Evolutionary conservation across 2,113 vertebrate species (phyloP), one percentile per base, ranked within the genome.

Genomic region (Ceyx melanurus): DNA sequence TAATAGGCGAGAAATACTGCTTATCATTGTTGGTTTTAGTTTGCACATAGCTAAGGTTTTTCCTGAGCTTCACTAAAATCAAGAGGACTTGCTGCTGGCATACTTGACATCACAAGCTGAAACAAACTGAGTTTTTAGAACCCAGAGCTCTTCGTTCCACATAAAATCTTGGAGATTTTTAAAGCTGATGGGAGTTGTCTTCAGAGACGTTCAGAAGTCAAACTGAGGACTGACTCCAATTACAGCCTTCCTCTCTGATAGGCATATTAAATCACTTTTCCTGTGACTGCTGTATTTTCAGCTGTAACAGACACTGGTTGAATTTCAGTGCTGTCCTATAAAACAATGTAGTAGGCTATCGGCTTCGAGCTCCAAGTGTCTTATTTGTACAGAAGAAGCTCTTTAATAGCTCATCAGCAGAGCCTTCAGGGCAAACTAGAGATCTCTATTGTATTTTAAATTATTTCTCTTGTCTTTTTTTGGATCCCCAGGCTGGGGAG

Each of bases 361-460:
- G 62, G 88, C 86, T 89, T 67, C 35, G 2, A 5, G 11, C 89
- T 94, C 93, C 76, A 29, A 82, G 82, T 74, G 72, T 80, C 95
- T 79, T 71, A 17, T 83, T 95, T 92, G 92, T 88, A 90, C 73
- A 81, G 75, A 86, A 92, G 79, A 1, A 89, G 40, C 56, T 82
- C 75, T 92, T 94, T 92, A 86, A 87, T 89, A 96, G 94, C 70
- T 93, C 95, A 85, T 90, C 78, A 89, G 67, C 89, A 91, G 79
- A 91, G 60, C 53, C 91, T 95, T 82, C 72, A 57, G 79, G 95
- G 68, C 82, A 86, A 96, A 45, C 56, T 61, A 19, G 61, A 10
- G 75, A 22, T 78, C 87, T 89, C 91, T 70, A 93, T 93, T 96
- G 89, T 96, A 74, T 90, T 92, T 92, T 83, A 83, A 92, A 89